Conservation (phyloP, 1,140 invertebrate species). For the Ericerus pela region DNA sequence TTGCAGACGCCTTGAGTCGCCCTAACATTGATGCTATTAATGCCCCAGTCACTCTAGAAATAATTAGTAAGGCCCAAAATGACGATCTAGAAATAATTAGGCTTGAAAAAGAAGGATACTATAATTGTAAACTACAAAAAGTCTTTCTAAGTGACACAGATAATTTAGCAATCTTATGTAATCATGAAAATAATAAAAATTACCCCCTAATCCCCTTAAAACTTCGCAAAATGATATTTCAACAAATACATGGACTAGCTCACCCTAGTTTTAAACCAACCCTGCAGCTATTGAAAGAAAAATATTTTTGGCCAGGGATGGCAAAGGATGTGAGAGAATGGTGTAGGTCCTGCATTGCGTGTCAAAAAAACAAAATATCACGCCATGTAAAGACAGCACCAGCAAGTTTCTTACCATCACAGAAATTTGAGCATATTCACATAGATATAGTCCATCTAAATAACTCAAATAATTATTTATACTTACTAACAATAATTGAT, state of each 20-base stretch:
- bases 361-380: conserved; percentile 26
- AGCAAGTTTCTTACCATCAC: too few species aligned
- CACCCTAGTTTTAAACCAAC: conserved; percentile 23
- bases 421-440: too few species aligned
- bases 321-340: conserved; percentile 23
- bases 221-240: conserved; percentile 23
- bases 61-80: background rate
- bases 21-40: background rate
- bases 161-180: conserved; percentile 22
- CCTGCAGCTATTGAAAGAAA: conserved; percentile 26
- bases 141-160: conserved; percentile 8
- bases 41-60: background rate
- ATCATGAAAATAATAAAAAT: conserved; percentile 17
- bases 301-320: conserved; percentile 33
- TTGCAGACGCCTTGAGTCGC: background rate
- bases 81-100: background rate
- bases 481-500: too few species aligned
- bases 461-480: too few species aligned
- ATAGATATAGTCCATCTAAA: too few species aligned
- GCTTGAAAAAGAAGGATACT: background rate
- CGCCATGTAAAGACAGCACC: too few species aligned
- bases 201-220: conserved; percentile 22
- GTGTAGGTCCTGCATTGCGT: conserved; percentile 22
- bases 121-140: background rate
- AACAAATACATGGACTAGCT: conserved; percentile 22